Conservation (phyloP, 2,113 vertebrate species). For the Erinaceus europaeus region DNA sequence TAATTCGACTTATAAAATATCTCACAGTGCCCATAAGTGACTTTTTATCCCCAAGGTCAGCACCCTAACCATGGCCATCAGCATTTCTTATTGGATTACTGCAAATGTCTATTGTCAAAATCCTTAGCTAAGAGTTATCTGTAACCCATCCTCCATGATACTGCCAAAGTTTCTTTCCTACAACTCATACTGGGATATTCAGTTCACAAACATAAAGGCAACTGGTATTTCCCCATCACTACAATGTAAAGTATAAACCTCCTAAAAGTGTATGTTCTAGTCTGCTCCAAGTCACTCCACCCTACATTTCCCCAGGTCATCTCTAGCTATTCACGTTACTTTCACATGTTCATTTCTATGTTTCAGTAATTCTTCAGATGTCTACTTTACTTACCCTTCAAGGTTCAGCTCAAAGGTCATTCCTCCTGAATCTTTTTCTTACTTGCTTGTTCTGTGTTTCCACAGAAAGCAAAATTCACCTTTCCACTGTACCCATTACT, state of each 20-base stretch:
- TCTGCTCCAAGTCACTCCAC: not conserved
- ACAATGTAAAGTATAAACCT: not conserved
- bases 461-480: not conserved
- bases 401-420: not conserved
- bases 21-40: not conserved
- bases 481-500: not conserved
- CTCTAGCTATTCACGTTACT: not conserved
- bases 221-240: not conserved
- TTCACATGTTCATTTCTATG: too few species aligned
- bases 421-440: not conserved
- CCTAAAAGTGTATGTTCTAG: not conserved
- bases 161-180: not conserved
- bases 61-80: not conserved
- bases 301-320: not conserved
- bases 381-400: not conserved
- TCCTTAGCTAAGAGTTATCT: not conserved
- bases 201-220: not conserved
- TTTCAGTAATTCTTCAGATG: not conserved
- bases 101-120: not conserved
- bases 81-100: not conserved
- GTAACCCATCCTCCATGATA: not conserved
- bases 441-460: not conserved
- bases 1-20: slow-evolving; percentile 41
- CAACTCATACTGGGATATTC: not conserved
- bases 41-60: not conserved